A percentile compares a stretch with the other conserved stretches of the same genome.
These are phyloP conservation scores for Drosophila fulvimacula DNA, from an alignment of 2,888 invertebrate genomes.

Conservation along the genomic window DNA sequence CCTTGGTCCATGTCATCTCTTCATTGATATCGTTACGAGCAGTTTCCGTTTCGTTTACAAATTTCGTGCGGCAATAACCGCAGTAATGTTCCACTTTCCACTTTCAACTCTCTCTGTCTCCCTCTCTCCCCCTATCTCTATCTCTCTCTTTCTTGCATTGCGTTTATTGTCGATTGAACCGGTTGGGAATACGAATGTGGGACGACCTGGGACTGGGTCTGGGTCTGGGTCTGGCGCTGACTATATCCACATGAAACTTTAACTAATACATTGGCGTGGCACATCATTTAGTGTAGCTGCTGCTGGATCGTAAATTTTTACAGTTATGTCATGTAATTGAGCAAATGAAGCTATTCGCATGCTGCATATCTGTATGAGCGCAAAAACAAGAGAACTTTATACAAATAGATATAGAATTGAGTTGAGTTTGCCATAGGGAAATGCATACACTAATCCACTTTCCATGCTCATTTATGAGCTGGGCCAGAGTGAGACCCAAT, in stretches of 20 bases:
- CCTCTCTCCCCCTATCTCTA: background rate
- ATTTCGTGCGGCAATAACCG: slow-evolving; percentile 77
- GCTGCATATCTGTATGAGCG: slow-evolving; percentile 33
- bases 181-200: slow-evolving; percentile 50
- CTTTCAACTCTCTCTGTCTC: slow-evolving; percentile 8
- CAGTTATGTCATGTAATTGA: slow-evolving; percentile 73
- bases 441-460: slow-evolving; percentile 18
- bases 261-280: slow-evolving; percentile 53
- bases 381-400: slow-evolving; percentile 32
- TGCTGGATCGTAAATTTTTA: slow-evolving; percentile 66
- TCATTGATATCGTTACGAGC: slow-evolving; percentile 76
- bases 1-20: slow-evolving; percentile 70
- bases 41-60: slow-evolving; percentile 77
- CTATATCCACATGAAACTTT: slow-evolving; percentile 34
- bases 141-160: background rate
- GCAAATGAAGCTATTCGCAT: slow-evolving; percentile 69
- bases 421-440: slow-evolving; percentile 11
- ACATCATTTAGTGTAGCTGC: slow-evolving; percentile 51
- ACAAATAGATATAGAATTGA: background rate
- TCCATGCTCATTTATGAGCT: slow-evolving; percentile 42
- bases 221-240: background rate
- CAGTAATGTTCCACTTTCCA: slow-evolving; percentile 62
- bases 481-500: slow-evolving; percentile 3
- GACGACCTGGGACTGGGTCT: background rate
- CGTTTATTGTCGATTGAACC: slow-evolving; percentile 60